Base-by-base conservation (phyloP, 2,113 vertebrate species). In the Acrocephalus arundinaceus region DNA sequence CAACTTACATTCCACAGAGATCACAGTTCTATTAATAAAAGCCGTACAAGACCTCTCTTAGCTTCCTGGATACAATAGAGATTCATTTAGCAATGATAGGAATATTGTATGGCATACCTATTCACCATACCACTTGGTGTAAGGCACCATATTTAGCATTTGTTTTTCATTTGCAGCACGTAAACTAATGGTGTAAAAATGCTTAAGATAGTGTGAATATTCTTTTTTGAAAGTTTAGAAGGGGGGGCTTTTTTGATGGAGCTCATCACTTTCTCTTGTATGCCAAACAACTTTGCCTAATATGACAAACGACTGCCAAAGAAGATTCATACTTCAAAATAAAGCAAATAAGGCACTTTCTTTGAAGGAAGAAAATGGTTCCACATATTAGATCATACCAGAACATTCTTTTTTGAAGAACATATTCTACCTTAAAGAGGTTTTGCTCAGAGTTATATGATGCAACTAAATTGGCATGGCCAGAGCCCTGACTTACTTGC, bases 1-100 rank as follows among this genome's bases (percentile, higher is more conserved):
- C 92, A 84, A 93, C 92, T 96, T 77, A 89, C 97, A 94, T 97
- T 97, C 97, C 96, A 58, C 63, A 82, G 89, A 96, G 97, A 96
- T 97, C 96, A 97, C 82, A 88, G 87, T 97, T 97, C 97, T 98
- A 98, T 97, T 97, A 97, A 98, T 97, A 98, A 96, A 94, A 94
- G 92, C 85, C 51, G 59, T 94, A 75, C 71, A 96, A 96, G 95
- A 96, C 66, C 82, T 81, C 72, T 67, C 4, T 41, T 55, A 57
- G 80, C 92, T 95, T 97, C 92, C 95, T 94, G 94, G 83, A 61
- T 92, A 97, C 95, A 97, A 94, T 93, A 86, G 91, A 74, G 62
- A 89, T 84, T 90, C 70, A 61, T 81, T 93, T 92, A 93, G 93
- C 75, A 87, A 96, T 92, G 93, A 89, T 0, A 92, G 72, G 93